Evolutionary conservation across 2,888 invertebrate species (phyloP).

Genomic region (Diarsia mendica): DNA sequence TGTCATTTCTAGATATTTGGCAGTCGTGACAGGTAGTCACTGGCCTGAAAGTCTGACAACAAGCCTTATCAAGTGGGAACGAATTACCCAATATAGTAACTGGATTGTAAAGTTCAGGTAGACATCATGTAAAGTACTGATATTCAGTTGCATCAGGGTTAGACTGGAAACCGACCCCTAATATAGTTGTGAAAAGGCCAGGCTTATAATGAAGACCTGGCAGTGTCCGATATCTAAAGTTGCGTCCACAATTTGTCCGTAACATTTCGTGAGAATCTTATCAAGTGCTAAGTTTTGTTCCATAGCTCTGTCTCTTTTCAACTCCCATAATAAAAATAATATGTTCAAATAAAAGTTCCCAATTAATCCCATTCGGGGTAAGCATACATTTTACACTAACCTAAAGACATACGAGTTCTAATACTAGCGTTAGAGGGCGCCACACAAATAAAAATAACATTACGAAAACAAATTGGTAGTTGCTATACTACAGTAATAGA

Average conservation of each 20-base stretch:
- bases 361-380: constrained; percentile 41
- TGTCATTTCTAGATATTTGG: not conserved
- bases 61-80: not conserved
- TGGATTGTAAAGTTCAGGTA: not conserved
- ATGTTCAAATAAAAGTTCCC: constrained; percentile 1
- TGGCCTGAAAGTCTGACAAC: not conserved
- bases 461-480: not conserved
- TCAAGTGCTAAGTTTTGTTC: not conserved
- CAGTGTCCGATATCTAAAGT: not conserved
- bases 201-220: not conserved
- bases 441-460: constrained; percentile 5
- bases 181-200: not conserved
- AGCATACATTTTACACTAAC: constrained; percentile 29
- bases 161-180: not conserved
- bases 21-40: not conserved
- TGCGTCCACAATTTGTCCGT: not conserved
- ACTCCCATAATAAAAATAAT: constrained; percentile 34
- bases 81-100: not conserved
- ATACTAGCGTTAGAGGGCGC: constrained; percentile 6
- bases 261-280: not conserved
- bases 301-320: constrained; percentile 48
- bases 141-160: not conserved
- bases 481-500: not conserved
- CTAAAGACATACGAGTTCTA: not conserved
- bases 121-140: not conserved